These are phyloP conservation scores for Rhynchophorus ferrugineus DNA, from an alignment of 1,140 invertebrate species.

Conservation along the genomic window DNA sequence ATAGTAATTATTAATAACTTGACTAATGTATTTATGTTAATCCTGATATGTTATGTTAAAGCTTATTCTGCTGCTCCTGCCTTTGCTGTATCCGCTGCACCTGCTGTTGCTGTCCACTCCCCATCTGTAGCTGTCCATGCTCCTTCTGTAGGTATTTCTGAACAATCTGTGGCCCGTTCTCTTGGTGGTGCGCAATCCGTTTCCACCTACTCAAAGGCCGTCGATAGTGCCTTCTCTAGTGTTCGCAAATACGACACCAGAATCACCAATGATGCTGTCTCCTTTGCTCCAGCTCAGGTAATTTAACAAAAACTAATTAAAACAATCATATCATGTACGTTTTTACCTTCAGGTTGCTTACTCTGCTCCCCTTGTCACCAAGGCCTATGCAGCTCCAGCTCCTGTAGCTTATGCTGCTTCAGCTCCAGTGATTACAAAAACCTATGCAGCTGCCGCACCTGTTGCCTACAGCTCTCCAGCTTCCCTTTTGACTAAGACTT, in stretches of 20 bases:
- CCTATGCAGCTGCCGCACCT: conserved; percentile 30
- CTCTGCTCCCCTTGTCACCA: conserved; percentile 18
- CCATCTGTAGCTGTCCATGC: conserved; percentile 40
- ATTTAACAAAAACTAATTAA: background rate
- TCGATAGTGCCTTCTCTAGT: conserved; percentile 55
- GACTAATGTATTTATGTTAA: too few relatives aligned
- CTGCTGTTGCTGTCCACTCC: conserved; percentile 32
- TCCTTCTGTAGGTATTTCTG: conserved; percentile 46
- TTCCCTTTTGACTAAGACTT: conserved; percentile 3
- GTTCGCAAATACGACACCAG: conserved; percentile 54
- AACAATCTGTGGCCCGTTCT: conserved; percentile 49
- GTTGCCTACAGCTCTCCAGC: conserved; percentile 18
- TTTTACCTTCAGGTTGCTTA: conserved; percentile 6
- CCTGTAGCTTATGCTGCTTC: background rate
- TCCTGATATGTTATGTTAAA: background rate
- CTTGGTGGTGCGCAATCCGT: conserved; percentile 49
- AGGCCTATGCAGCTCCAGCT: conserved; percentile 8
- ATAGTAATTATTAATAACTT: too few relatives aligned
- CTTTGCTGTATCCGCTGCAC: conserved; percentile 25
- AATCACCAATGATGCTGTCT: conserved; percentile 50
- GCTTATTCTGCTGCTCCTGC: conserved; percentile 31
- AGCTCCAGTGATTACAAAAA: conserved; percentile 34
- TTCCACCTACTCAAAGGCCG: conserved; percentile 52
- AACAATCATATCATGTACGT: background rate
- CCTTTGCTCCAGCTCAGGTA: conserved; percentile 21